Evolutionary conservation across 2,797 vertebrate species (phyloP), one percentile per base, ranked within the genome.

Genomic region (Danio kyathit): DNA sequence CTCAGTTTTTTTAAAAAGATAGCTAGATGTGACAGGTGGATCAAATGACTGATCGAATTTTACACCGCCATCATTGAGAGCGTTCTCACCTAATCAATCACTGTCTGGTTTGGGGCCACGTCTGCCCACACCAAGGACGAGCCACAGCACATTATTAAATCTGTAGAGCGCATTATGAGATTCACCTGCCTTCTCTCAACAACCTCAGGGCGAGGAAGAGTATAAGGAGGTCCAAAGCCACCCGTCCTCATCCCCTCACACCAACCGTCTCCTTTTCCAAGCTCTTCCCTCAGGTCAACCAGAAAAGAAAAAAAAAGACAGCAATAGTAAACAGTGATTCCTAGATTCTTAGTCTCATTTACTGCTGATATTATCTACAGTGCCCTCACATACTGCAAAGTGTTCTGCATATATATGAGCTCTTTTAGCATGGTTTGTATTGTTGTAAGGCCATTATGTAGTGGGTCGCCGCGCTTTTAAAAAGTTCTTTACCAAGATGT

Each of bases 1-100:
- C 40, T 38, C 54, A 38, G 17, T 38, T 80, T 21, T 70, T 69
- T 79, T 65, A 65, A 46, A 65, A 65, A 64, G 78, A 80, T 74
- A 29, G 60, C 70, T 48, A n/a, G 79, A 74, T 65, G 13, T 74
- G 70, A 57, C 79, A 59, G 79, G 38, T 14, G 21, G 61, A 80
- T 80, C 69, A 80, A 80, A 80, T 64, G 78, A 59, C 66, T 80
- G 57, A 70, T 71, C 48, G 17, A 83, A 80, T 84, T 84, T 75
- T 76, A 84, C 73, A 84, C 67, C 46, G 19, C 65, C 67, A 81
- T 81, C 73, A 76, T 64, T 57, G 13, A 77, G 74, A 80, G 43
- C 52, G 65, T 76, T 59, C 78, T 67, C 59, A 84, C 10, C 59
- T 64, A 70, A 76, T 84, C 82, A 81, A 56, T 77, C 74, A 84